Percentiles rank a stretch among this genome's conserved stretches.
These are phyloP conservation scores for Lasioglossum vierecki DNA, from an alignment of 2,888 invertebrate genomes.

Conservation along the genomic window DNA sequence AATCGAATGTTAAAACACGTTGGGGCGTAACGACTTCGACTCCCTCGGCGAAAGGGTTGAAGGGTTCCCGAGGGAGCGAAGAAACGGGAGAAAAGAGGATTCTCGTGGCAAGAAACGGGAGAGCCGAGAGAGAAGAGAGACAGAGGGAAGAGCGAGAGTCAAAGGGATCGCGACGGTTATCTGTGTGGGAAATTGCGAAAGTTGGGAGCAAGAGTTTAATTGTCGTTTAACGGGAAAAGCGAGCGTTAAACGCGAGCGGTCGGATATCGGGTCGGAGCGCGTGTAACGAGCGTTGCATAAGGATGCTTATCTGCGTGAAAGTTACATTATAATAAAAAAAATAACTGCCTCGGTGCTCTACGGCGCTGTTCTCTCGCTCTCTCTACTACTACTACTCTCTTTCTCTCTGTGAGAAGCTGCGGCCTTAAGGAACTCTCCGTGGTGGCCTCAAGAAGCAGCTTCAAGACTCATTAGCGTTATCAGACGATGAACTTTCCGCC, in stretches of 20 bases:
- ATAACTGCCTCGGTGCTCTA: not conserved
- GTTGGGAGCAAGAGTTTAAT: slow-evolving; percentile 48
- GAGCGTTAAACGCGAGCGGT: slow-evolving; percentile 40
- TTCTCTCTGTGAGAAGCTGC: not conserved
- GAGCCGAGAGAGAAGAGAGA: not conserved
- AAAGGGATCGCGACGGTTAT: slow-evolving; percentile 37
- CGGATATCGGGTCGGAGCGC: slow-evolving; percentile 39
- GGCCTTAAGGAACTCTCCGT: slow-evolving; percentile 18
- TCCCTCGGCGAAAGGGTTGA: slow-evolving; percentile 1
- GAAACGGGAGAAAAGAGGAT: not conserved
- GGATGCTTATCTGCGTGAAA: slow-evolving; percentile 55
- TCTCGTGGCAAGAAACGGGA: not conserved
- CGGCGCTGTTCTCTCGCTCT: not conserved
- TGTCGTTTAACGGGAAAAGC: slow-evolving; percentile 49
- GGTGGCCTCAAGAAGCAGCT: not conserved
- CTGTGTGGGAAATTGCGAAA: slow-evolving; percentile 42
- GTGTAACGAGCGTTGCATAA: slow-evolving; percentile 52
- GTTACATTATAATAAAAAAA: slow-evolving; percentile 43
- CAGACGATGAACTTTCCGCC: slow-evolving; percentile 34
- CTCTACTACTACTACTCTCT: not conserved
- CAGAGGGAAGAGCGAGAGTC: not conserved
- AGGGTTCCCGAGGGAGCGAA: not conserved
- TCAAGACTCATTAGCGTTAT: slow-evolving; percentile 43
- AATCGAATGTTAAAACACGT: not conserved
- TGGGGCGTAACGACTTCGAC: not conserved